Evolutionary conservation across 2,888 invertebrate species (phyloP), one percentile per base, ranked within the genome.

Genomic region (Loripinus fragilis): DNA sequence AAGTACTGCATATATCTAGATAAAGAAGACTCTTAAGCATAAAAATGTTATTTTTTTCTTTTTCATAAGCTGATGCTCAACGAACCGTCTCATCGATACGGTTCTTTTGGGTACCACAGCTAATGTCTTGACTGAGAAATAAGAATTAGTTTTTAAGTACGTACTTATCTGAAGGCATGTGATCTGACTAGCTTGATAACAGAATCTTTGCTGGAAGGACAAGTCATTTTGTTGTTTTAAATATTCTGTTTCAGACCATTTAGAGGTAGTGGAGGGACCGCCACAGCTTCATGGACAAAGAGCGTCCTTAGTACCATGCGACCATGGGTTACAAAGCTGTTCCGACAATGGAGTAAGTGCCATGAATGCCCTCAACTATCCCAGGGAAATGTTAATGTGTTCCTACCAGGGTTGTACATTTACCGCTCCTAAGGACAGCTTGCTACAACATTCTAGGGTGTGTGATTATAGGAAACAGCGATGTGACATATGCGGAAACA

Each of bases 181-280:
- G n/a, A n/a, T n/a, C n/a, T n/a, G n/a, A n/a, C n/a, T n/a, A n/a
- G n/a, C n/a, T n/a, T n/a, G n/a, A n/a, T n/a, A n/a, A n/a, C n/a
- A n/a, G n/a, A n/a, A n/a, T n/a, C n/a, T n/a, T n/a, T n/a, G n/a
- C n/a, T n/a, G n/a, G n/a, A n/a, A n/a, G n/a, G n/a, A n/a, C n/a
- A n/a, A n/a, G n/a, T n/a, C n/a, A n/a, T n/a, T n/a, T n/a, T n/a
- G n/a, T n/a, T n/a, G n/a, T n/a, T n/a, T n/a, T n/a, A n/a, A n/a
- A n/a, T n/a, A n/a, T n/a, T n/a, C n/a, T n/a, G n/a, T 75, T 70
- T 50, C 45, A 75, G 75, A 64, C 12, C 75, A 60, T 33, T 33
- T 60, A 33, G 10, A 33, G 1, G 10, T 7, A 33, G 60, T 20
- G 12, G 33, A 20, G 33, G 33, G 60, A 33, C 7, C 55, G 2